phyloP scores from a whole-genome alignment of 2,797 vertebrate genomes.

The Setipinna tenuifilis region DNA sequence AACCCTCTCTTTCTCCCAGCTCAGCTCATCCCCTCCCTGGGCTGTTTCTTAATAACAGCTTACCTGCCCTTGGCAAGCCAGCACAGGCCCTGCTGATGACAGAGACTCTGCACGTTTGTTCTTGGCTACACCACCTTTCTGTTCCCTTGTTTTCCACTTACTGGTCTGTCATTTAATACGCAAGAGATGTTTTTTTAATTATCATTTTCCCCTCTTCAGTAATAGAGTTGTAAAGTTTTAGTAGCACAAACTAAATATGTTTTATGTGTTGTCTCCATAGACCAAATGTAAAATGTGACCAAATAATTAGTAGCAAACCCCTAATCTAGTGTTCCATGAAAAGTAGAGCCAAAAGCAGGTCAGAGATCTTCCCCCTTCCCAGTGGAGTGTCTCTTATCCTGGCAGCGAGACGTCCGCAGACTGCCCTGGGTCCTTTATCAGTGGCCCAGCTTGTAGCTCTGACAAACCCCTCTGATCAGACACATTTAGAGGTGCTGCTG shows the following conservation, averaged over 20 bases:
- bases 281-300: neutral
- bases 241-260: too few species aligned
- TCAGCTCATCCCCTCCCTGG: neutral
- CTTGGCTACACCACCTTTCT: neutral
- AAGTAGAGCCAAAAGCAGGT: neutral
- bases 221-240: too few species aligned
- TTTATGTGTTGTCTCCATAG: neutral
- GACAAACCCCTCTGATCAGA: slow-evolving; percentile 4
- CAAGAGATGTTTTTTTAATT: neutral
- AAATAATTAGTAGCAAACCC: neutral
- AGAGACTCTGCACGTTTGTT: neutral
- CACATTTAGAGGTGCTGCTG: neutral
- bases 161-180: neutral
- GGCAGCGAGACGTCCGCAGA: neutral
- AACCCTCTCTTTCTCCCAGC: too few species aligned
- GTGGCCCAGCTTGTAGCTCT: neutral
- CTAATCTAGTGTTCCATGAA: neutral
- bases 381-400: neutral
- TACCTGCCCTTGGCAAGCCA: neutral
- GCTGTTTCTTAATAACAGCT: neutral
- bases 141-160: neutral
- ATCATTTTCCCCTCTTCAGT: neutral
- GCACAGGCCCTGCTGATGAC: neutral
- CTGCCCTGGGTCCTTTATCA: neutral
- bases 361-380: neutral